A percentile compares a stretch with the other conserved stretches of the same genome.
Conservation (phyloP, 2,797 vertebrate genomes). For the Parotocinclus haroldoi region DNA sequence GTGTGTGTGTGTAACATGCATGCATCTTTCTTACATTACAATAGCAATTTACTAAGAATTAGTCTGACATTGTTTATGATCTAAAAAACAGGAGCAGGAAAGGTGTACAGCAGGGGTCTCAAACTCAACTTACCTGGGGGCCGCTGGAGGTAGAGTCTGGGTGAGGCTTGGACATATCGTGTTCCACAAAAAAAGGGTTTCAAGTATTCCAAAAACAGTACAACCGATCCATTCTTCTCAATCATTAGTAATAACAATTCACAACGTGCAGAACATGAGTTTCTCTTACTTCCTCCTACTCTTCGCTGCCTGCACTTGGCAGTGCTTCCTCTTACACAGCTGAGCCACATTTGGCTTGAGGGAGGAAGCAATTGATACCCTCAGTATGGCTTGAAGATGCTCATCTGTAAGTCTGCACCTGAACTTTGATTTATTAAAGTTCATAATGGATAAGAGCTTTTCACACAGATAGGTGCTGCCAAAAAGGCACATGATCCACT, state of each 20-base stretch:
- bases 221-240: constrained; percentile 16
- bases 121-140: constrained; percentile 28
- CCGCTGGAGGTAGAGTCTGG: constrained; percentile 42
- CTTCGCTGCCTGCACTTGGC: neutral
- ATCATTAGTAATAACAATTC: constrained; percentile 18
- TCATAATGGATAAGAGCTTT: constrained; percentile 34
- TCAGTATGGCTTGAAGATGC: constrained; percentile 38
- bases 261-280: no score
- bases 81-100: no score
- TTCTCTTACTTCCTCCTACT: no score
- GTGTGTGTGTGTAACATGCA: no score
- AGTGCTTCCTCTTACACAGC: neutral
- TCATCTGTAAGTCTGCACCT: constrained; percentile 24
- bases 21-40: no score
- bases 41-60: no score
- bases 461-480: constrained; percentile 29
- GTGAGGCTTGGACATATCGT: constrained; percentile 61
- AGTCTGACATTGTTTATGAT: no score
- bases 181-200: constrained; percentile 22
- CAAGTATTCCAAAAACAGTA: constrained; percentile 15
- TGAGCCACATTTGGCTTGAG: constrained; percentile 4
- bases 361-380: constrained; percentile 34
- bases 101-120: no score
- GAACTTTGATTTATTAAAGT: constrained; percentile 38
- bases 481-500: constrained; percentile 25